Evolutionary conservation across 2,888 invertebrate genomes (phyloP).

Genomic region (Scaptomyza parva): DNA sequence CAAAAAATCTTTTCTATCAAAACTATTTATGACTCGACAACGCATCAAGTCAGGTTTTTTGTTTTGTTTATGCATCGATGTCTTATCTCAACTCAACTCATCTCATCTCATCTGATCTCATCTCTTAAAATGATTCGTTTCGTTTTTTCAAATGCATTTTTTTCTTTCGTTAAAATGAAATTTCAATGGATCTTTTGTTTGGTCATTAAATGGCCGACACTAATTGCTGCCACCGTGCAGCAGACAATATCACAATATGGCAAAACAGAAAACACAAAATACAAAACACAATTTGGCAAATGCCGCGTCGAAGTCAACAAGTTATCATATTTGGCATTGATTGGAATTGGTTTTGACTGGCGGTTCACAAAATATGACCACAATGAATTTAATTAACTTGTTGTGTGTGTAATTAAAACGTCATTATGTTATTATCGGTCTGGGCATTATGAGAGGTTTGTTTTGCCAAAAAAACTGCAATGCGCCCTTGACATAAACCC

Average conservation of each 20-base stretch:
- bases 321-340: constrained; percentile 65
- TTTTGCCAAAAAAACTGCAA: constrained; percentile 58
- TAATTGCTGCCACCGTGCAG: constrained; percentile 78
- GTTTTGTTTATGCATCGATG: constrained; percentile 11
- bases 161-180: too few relatives aligned
- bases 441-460: constrained; percentile 67
- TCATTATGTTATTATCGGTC: constrained; percentile 75
- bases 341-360: constrained; percentile 73
- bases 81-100: constrained; percentile 11
- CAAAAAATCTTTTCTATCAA: constrained; percentile 19
- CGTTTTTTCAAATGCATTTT: constrained; percentile 51
- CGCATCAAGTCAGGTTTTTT: background rate
- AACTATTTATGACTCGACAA: background rate
- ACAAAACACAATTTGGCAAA: constrained; percentile 34
- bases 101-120: background rate
- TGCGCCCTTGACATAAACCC: constrained; percentile 70
- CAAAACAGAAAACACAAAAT: constrained; percentile 24
- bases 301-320: constrained; percentile 51
- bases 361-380: constrained; percentile 45
- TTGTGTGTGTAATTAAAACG: constrained; percentile 76
- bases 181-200: constrained; percentile 50
- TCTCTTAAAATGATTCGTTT: constrained; percentile 1
- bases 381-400: constrained; percentile 77
- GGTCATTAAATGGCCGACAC: constrained; percentile 63
- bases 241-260: constrained; percentile 37